Evolutionary conservation across 2,888 invertebrate genomes (phyloP), one percentile per base, ranked within the genome.

Genomic region (Dorcus hopei): DNA sequence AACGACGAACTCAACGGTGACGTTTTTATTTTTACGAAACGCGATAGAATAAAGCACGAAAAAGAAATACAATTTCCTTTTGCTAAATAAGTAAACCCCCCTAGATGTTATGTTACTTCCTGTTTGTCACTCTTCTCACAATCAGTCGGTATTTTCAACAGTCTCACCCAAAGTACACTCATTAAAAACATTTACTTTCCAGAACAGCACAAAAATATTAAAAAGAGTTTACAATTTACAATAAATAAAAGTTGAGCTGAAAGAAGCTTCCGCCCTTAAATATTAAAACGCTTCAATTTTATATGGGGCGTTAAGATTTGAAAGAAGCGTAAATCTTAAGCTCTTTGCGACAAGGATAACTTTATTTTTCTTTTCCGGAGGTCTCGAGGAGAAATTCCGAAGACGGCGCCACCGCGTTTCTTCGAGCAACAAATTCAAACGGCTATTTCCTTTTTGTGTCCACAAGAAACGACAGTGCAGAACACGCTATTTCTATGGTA

Each of bases 401-500:
- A 54, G 58, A 45, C 54, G 50, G 41, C 48, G 48, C 52, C 48
- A 52, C 54, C 54, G 58, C 47, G 48, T 54, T 52, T 45, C 59
- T 53, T 49, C 56, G 55, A 49, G 61, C 58, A 61, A 63, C 64
- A 64, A 67, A 67, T 65, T 65, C 64, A 64, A 65, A 58, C 62
- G 59, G 61, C 59, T 57, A 59, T 65, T 67, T 65, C 64, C 64
- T 64, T 65, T 64, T 60, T 61, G 63, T 67, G 68, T 65, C 66
- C 66, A 54, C 66, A 61, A 62, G 63, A 64, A 68, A 61, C 65
- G 65, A 64, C 62, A 61, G 52, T 41, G 54, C 63, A 55, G 47
- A 61, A 63, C 65, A 63, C 54, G 65, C 64, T 59, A 67, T 67
- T 66, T 67, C 66, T 66, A 67, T 66, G 65, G 59, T 66, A 65